Evolutionary conservation across 2,797 vertebrate species (phyloP).

Genomic region (Schizopygopsis pylzovi): DNA sequence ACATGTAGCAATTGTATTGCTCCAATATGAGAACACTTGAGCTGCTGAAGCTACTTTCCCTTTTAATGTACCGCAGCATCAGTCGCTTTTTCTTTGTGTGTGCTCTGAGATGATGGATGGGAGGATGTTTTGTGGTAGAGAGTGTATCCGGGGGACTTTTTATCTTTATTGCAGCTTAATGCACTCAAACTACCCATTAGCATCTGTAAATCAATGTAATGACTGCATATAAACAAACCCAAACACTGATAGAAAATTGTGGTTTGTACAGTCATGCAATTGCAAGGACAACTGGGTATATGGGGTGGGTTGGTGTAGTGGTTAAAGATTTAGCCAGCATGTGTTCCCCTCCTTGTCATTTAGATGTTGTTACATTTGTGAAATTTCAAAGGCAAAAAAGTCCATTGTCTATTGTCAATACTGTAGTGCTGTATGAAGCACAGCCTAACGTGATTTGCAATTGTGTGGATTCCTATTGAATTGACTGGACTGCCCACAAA

Average conservation of each 20-base stretch:
- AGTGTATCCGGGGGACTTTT: conserved; percentile 32
- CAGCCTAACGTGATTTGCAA: background rate
- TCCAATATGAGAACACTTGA: conserved; percentile 12
- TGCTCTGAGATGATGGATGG: conserved; percentile 24
- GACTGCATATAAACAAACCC: conserved; percentile 25
- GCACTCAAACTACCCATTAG: conserved; percentile 45
- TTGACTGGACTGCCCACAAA: background rate
- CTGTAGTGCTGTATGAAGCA: background rate
- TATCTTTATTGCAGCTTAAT: conserved; percentile 47
- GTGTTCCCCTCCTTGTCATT: background rate
- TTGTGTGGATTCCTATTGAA: background rate
- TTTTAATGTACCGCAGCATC: background rate
- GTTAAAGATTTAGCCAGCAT: background rate
- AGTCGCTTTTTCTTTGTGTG: background rate
- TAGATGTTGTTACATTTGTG: background rate
- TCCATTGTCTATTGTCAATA: background rate
- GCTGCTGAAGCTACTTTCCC: conserved; percentile 9
- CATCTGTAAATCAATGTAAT: conserved; percentile 38
- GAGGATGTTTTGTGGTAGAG: conserved; percentile 6
- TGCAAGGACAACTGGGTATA: background rate
- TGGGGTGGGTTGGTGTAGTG: background rate
- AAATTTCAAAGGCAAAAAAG: background rate
- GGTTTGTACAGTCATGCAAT: background rate
- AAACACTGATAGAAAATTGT: background rate
- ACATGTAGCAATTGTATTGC: background rate